phyloP scores from a whole-genome alignment of 2,888 invertebrate genomes.

The Rotaria magnacalcarata region DNA sequence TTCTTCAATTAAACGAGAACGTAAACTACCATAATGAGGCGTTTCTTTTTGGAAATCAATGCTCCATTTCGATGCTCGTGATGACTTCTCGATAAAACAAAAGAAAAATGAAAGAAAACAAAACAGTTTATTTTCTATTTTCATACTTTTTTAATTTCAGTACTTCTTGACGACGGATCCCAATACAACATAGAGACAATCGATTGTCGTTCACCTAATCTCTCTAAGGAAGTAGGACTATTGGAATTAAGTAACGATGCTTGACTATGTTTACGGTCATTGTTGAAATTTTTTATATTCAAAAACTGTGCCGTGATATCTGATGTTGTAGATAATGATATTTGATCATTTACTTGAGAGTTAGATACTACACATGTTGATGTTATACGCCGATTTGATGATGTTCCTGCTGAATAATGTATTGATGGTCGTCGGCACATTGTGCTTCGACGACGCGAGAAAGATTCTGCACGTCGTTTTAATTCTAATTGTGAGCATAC shows the following conservation, averaged over 20 bases:
- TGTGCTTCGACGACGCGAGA: conserved; percentile 4
- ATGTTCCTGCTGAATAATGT: not conserved
- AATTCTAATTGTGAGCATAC: conserved; percentile 32
- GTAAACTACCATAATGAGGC: not conserved
- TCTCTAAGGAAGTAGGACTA: not conserved
- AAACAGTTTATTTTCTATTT: not conserved
- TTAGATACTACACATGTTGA: not conserved
- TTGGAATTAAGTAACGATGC: not conserved
- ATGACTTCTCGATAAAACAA: not conserved
- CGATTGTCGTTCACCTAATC: not conserved
- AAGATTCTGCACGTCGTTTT: not conserved
- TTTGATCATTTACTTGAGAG: not conserved
- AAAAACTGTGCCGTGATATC: not conserved
- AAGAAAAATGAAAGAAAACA: not conserved
- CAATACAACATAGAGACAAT: not conserved
- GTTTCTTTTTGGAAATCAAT: conserved; percentile 5
- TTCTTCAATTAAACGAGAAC: conserved; percentile 25
- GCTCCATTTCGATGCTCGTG: not conserved
- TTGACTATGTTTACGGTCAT: not conserved
- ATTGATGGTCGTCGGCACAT: not conserved
- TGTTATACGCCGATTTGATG: not conserved
- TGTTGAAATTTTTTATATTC: not conserved
- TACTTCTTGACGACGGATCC: not conserved
- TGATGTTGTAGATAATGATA: not conserved
- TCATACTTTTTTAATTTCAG: not conserved